Base-by-base conservation (phyloP, 1,140 invertebrate species). In the Temnothorax curvispinosus region DNA sequence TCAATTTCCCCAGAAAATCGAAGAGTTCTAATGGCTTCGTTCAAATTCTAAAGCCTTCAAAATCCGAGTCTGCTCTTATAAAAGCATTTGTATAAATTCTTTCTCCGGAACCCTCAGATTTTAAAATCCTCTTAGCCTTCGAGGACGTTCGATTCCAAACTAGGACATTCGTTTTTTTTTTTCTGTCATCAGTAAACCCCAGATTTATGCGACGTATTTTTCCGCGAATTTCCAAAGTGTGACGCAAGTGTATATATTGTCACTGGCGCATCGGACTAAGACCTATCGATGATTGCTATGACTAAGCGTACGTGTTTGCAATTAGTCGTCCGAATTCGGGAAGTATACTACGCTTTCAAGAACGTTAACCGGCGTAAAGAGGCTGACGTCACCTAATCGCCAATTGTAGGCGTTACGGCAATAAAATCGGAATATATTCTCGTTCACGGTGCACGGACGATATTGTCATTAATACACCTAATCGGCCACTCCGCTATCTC, bases 271-370 rank as follows among this genome's bases (percentile, higher is more conserved):
- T 78, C 38, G 52, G 21, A 71, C 9, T n/a, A 47, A 74, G 38
- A 27, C 9, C 54, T 58, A 32, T 27, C 13, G 71, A 35, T 8
- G 15, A 58, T 84, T 56, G 32, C 27, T 60, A 50, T 84, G 80
- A 84, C 80, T 84, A 84, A 84, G 27, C 41, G 38, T 84, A 60
- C 32, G 71, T 84, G n/a, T 84, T 75, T 84, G 44, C 54, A 75
- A 84, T 84, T 75, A 84, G 41, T 60, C 69, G 69, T 6, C 13
- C 32, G 71, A 84, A 84, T 84, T 84, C 69, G 69, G 80, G 27
- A 75, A 74, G 71, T 13, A 27, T 27, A 47, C 18, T 13, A 18
- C 35, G 15, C 50, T 81, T 56, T 58, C 41, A 6, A 47, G 52
- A 82, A 74, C 41, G 27, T 32, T 35, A 71, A 47, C 38, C 11